Base-by-base conservation (phyloP, 1,140 invertebrate genomes). In the Odontomachus brunneus region DNA sequence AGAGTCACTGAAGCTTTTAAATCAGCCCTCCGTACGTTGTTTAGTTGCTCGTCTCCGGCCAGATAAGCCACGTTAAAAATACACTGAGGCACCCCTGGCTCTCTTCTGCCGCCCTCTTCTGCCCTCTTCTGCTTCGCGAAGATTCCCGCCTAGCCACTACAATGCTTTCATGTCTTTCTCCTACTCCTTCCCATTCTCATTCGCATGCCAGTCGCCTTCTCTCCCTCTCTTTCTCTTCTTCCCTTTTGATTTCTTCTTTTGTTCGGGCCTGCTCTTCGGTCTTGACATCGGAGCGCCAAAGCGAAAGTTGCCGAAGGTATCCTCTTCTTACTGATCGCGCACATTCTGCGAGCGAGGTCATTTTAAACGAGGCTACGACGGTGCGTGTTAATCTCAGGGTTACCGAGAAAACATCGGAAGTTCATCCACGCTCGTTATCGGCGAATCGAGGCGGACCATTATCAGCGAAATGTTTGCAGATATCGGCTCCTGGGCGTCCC, bases 61-160 rank as follows among this genome's bases (percentile, higher is more conserved):
- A 84, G 82, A 85, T 84, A 84, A 84, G 65, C 84, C 82, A 65
- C 17, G 84, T 85, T 85, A 85, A 85, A 85, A 85, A 85, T 85
- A 85, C 82, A 84, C 29, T 53, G 24, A 26, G 48, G 59, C 53
- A 65, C 48, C 33, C 33, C 62, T 63, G 29, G 48, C 81, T 69
- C n/a, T n/a, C n/a, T n/a, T n/a, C n/a, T n/a, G n/a, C n/a, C n/a
- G n/a, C n/a, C n/a, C n/a, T n/a, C 65, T 49, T 82, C 76, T 67
- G 49, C 33, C 12, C 22, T 51, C 65, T 59, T 63, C 57, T 51
- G 44, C 71, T 63, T 51, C 57, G 48, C n/a, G 4, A 74, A 67
- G 75, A 80, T 83, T 63, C 55, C 53, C 63, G 75, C 17, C 66
- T 49, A 17, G 67, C 38, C 53, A 73, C 55, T 81, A 81, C 67